Conservation (phyloP, 2,797 vertebrate genomes). For the Dermochelys coriacea region DNA sequence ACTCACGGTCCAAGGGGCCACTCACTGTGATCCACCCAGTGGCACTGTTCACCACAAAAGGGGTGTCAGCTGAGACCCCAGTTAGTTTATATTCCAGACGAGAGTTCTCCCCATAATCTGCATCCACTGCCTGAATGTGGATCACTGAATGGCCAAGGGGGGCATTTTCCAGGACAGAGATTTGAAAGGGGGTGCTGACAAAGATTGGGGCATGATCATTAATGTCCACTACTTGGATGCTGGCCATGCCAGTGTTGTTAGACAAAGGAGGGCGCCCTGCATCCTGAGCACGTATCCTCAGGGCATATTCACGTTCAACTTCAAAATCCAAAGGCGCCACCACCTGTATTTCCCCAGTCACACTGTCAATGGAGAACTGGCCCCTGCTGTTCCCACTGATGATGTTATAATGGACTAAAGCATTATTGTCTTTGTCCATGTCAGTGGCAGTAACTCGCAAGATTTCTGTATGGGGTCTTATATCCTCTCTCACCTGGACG, state of each 20-base stretch:
- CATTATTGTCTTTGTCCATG: constrained; percentile 94
- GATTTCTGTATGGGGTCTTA: constrained; percentile 92
- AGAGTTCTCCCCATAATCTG: constrained; percentile 93
- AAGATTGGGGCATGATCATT: constrained; percentile 98
- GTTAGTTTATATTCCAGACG: constrained; percentile 94
- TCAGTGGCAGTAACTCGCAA: constrained; percentile 92
- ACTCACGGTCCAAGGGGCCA: constrained; percentile 92
- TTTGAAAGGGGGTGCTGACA: constrained; percentile 98
- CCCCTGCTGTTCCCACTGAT: constrained; percentile 97
- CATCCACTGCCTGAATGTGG: constrained; percentile 98
- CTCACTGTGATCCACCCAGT: constrained; percentile 97
- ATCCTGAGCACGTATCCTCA: constrained; percentile 95
- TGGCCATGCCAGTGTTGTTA: constrained; percentile 96
- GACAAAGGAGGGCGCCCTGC: constrained; percentile 95
- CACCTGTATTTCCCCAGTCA: constrained; percentile 96
- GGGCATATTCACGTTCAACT: constrained; percentile 92
- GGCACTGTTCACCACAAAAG: constrained; percentile 95
- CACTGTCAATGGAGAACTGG: constrained; percentile 95
- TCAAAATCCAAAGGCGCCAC: constrained; percentile 95
- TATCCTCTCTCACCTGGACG: constrained; percentile 93
- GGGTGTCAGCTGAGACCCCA: constrained; percentile 88
- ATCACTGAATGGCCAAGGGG: constrained; percentile 96
- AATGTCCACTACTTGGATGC: constrained; percentile 95
- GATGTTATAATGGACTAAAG: constrained; percentile 96
- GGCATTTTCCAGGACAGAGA: constrained; percentile 94